Evolutionary conservation across 92 coral and sea anemone genomes (phyloP).

Genomic region (Actinostola sp.): DNA sequence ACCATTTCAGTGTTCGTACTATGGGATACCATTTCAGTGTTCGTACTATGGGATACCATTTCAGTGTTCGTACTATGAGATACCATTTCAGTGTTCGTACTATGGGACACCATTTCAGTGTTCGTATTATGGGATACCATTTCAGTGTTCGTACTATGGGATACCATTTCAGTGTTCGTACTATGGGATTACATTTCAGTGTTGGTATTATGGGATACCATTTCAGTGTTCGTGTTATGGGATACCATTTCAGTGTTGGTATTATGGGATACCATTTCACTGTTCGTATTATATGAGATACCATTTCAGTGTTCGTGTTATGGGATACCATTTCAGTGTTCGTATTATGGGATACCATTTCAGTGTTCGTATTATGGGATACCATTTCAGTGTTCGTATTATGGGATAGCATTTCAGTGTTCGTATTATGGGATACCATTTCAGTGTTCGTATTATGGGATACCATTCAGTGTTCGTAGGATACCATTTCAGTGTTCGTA

Average conservation of each 20-base stretch:
- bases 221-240: too few relatives aligned
- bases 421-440: background rate
- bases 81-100: background rate
- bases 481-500: background rate
- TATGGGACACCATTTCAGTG: background rate
- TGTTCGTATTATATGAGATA: background rate
- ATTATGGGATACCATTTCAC: background rate
- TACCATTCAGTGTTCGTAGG: background rate
- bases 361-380: background rate
- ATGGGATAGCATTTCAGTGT: too few relatives aligned
- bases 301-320: too few relatives aligned
- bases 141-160: too few relatives aligned
- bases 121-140: too few relatives aligned
- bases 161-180: too few relatives aligned
- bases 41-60: background rate
- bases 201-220: too few relatives aligned
- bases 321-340: background rate
- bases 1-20: too few relatives aligned
- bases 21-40: background rate
- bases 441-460: background rate
- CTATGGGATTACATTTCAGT: too few relatives aligned
- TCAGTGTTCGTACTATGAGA: background rate
- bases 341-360: background rate
- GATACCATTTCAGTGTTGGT: background rate
- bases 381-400: background rate